Percentiles rank a stretch among this genome's conserved stretches.
Conservation (phyloP, 2,113 vertebrate genomes). For the Trematocara macrostoma region DNA sequence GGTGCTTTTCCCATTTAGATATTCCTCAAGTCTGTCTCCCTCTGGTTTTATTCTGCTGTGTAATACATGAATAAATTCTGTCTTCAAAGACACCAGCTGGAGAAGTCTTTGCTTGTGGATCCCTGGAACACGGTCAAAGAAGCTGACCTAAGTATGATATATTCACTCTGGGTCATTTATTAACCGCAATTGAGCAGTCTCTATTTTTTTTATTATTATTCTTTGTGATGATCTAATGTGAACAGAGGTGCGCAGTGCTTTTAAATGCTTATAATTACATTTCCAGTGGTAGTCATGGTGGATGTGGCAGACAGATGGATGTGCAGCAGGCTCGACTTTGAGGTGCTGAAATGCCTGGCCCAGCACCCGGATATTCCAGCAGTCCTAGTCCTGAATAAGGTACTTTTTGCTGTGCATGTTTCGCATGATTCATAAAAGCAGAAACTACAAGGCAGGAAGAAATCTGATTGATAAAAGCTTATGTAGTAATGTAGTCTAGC, state of each 20-base stretch:
- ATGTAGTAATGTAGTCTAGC: not conserved
- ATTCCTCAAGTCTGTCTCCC: not conserved
- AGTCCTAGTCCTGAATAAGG: constrained; percentile 92
- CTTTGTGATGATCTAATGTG: not conserved
- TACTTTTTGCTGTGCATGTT: constrained; percentile 7
- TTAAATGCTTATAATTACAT: not conserved
- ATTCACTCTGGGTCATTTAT: not conserved
- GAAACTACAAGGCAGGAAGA: not conserved
- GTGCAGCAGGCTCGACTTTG: constrained; percentile 70
- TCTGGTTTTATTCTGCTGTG: not conserved
- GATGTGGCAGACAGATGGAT: constrained; percentile 87
- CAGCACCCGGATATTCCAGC: constrained; percentile 78
- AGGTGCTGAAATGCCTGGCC: constrained; percentile 81
- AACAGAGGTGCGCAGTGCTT: not conserved
- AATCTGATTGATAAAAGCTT: not conserved
- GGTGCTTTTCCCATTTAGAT: constrained; percentile 61
- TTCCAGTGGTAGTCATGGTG: constrained; percentile 86
- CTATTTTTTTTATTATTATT: not conserved
- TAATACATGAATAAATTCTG: not conserved
- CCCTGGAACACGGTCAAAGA: constrained; percentile 82
- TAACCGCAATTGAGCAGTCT: not conserved
- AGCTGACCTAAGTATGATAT: constrained; percentile 81
- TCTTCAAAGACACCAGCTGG: constrained; percentile 82
- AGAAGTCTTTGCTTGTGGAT: constrained; percentile 82
- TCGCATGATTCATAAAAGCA: not conserved